phyloP scores from a whole-genome alignment of 2,797 vertebrate genomes.

The Oreortyx pictus region DNA sequence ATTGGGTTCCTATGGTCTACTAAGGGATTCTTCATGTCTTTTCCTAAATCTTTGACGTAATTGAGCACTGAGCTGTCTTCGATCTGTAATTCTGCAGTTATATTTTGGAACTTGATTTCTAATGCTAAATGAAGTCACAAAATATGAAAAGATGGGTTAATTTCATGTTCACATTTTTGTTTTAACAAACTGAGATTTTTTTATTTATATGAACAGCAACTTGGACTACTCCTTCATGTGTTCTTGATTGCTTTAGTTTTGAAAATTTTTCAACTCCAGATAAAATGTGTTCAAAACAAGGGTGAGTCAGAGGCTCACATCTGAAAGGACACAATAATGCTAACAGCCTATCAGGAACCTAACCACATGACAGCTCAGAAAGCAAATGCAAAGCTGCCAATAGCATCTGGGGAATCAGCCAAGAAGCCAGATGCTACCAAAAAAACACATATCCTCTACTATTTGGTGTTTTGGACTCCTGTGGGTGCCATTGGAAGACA shows the following conservation, averaged over 20 bases:
- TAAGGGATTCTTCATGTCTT: not conserved
- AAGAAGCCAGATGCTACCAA: constrained; percentile 50
- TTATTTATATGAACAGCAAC: not conserved
- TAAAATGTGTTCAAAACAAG: not conserved
- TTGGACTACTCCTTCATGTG: not conserved
- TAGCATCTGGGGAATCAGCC: constrained; percentile 38
- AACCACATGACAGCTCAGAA: constrained; percentile 12
- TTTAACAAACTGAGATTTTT: not conserved
- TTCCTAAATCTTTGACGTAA: not conserved
- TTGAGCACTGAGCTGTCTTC: not conserved
- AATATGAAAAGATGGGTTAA: not conserved
- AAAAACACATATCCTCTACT: not conserved
- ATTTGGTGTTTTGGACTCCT: constrained; percentile 30
- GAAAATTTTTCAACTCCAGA: not conserved
- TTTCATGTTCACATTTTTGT: not conserved
- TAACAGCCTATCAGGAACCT: constrained; percentile 6
- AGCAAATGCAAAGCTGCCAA: constrained; percentile 48
- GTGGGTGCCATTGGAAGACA: constrained; percentile 34
- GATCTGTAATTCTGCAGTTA: not conserved
- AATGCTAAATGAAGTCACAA: not conserved
- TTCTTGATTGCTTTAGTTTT: not conserved
- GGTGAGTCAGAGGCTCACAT: not conserved
- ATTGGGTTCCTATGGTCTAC: not conserved
- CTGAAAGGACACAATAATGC: not conserved
- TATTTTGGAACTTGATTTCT: not conserved